phyloP scores from a whole-genome alignment of 2,888 invertebrate species.

The Troglohyphantes excavatus region DNA sequence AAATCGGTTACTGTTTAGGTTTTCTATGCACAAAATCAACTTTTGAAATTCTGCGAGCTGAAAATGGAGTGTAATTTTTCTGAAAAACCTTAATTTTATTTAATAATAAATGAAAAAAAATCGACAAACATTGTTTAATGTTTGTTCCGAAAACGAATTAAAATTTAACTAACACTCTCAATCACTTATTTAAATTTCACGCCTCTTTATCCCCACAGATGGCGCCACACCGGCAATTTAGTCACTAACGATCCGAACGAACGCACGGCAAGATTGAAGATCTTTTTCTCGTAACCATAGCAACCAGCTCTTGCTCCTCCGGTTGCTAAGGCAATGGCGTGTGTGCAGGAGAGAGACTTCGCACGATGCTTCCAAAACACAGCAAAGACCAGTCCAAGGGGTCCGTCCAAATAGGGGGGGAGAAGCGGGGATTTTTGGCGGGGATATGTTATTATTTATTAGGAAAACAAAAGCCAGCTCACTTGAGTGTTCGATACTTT shows the following conservation, averaged over 20 bases:
- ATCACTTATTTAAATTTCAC: no score
- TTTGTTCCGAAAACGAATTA: no score
- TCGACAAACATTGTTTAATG: no score
- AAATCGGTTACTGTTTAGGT: no score
- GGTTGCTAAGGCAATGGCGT: conserved; percentile 68
- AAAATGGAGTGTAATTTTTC: no score
- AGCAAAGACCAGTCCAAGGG: conserved; percentile 64
- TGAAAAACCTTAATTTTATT: no score
- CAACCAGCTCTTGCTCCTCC: conserved; percentile 73
- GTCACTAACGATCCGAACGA: not conserved
- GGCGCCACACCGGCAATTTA: conserved; percentile 9
- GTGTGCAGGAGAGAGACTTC: conserved; percentile 69
- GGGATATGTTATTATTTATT: not conserved
- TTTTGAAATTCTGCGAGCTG: no score
- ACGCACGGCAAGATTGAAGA: conserved; percentile 58
- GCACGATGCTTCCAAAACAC: conserved; percentile 74
- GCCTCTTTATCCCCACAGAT: conserved; percentile 8
- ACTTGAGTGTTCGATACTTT: no score
- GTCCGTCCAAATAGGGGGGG: conserved; percentile 1
- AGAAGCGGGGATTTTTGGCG: conserved; percentile 15
- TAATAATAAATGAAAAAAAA: no score
- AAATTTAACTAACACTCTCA: no score
- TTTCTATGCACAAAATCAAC: no score
- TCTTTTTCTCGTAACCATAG: conserved; percentile 63
- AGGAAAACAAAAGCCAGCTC: no score